Conservation (phyloP, 2,888 invertebrate species). For the Cryptosula pallasiana region DNA sequence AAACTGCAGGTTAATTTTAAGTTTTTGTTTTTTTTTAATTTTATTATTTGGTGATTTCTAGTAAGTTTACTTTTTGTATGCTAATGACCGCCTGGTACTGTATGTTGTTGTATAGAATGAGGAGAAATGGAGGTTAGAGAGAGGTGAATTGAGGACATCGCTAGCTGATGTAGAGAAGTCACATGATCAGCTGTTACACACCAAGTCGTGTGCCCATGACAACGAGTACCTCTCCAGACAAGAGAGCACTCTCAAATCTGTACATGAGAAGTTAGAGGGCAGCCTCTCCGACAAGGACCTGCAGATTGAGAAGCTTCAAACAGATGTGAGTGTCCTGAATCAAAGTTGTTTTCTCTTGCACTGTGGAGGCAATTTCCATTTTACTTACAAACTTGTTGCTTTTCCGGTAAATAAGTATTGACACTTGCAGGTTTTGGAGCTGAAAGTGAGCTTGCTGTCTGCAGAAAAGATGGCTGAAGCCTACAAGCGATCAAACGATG, state of each 20-base stretch:
- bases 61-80: not conserved
- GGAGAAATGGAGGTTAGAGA: constrained; percentile 20
- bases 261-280: constrained; percentile 23
- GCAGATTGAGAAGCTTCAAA: not conserved
- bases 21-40: too few species aligned
- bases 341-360: not conserved
- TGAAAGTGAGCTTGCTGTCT: not conserved
- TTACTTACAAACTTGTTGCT: not conserved
- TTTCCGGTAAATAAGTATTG: not conserved
- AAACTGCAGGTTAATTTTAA: constrained; percentile 16
- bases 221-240: constrained; percentile 23
- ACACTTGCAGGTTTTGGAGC: not conserved
- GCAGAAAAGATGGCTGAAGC: not conserved
- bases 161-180: not conserved
- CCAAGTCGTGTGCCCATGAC: constrained; percentile 18
- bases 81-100: not conserved
- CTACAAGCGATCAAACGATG: constrained; percentile 5
- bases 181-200: not conserved
- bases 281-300: constrained; percentile 9
- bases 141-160: not conserved
- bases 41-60: too few species aligned
- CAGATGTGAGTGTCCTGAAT: not conserved
- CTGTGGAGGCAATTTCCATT: not conserved
- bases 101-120: constrained; percentile 2
- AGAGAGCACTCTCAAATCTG: constrained; percentile 12